These are phyloP conservation scores for Mactra quadrangularis DNA, from an alignment of 1,140 invertebrate genomes.

Conservation along the genomic window DNA sequence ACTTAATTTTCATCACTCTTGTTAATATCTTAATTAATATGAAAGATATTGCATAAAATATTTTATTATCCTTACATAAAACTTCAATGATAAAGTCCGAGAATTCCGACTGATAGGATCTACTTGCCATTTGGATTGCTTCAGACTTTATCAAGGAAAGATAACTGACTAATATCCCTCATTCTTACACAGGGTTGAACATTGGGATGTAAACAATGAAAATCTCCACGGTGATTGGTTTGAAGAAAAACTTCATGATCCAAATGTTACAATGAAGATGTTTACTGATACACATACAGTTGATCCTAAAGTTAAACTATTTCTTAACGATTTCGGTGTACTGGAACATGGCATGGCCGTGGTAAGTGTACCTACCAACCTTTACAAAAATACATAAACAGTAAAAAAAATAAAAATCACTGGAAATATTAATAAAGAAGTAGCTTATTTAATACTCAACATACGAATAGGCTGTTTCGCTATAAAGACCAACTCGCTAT, in stretches of 20 bases:
- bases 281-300: slow-evolving; percentile 36
- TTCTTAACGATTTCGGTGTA: slow-evolving; percentile 64
- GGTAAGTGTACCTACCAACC: no score
- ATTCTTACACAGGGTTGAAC: slow-evolving; percentile 61
- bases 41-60: no score
- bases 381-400: not conserved
- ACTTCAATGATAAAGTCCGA: no score
- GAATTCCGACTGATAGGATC: no score
- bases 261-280: slow-evolving; percentile 60
- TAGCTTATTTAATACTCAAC: not conserved
- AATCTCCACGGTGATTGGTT: slow-evolving; percentile 58
- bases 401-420: not conserved
- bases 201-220: slow-evolving; percentile 72
- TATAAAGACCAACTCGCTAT: no score
- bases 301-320: slow-evolving; percentile 58
- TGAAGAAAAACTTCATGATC: slow-evolving; percentile 14
- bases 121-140: no score
- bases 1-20: no score
- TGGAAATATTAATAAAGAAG: not conserved
- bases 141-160: no score
- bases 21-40: no score
- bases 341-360: slow-evolving; percentile 14
- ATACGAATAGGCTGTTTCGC: not conserved
- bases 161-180: no score
- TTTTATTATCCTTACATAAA: no score